Conservation (phyloP, 2,113 vertebrate species). For the Pollachius pollachius region DNA sequence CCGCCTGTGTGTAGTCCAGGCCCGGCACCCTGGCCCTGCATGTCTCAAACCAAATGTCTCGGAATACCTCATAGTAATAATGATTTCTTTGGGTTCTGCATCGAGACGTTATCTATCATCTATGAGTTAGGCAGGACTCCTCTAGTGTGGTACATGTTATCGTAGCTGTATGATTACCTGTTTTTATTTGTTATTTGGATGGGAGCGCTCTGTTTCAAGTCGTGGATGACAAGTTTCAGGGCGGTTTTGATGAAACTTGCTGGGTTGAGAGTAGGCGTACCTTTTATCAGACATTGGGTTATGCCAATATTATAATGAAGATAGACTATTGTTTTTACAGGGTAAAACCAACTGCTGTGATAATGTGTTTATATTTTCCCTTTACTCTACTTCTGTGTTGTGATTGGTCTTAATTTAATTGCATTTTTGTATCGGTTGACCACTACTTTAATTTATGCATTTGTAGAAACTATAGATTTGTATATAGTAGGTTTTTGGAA, state of each 20-base stretch:
- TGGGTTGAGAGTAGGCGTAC: conserved; percentile 74
- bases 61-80: conserved; percentile 99
- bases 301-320: conserved; percentile 75
- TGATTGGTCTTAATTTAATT: conserved; percentile 89
- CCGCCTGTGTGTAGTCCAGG: conserved; percentile 62
- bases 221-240: conserved; percentile 80
- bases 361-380: conserved; percentile 83
- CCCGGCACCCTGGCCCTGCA: conserved; percentile 88
- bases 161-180: conserved; percentile 93
- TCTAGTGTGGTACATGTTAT: conserved; percentile 91
- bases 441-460: conserved; percentile 94
- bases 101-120: conserved; percentile 82
- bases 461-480: conserved; percentile 89
- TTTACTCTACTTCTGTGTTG: conserved; percentile 85
- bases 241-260: conserved; percentile 76
- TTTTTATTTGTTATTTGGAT: conserved; percentile 78
- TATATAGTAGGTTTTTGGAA: conserved; percentile 88
- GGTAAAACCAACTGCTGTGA: conserved; percentile 95
- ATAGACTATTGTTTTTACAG: conserved; percentile 92
- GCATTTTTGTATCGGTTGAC: conserved; percentile 87
- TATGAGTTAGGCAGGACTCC: conserved; percentile 91
- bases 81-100: conserved; percentile 95
- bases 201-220: conserved; percentile 81
- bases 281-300: conserved; percentile 77
- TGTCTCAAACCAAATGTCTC: conserved; percentile 92